These are phyloP conservation scores for Malurus leucopterus DNA, from an alignment of 2,797 vertebrate species.

Conservation along the genomic window DNA sequence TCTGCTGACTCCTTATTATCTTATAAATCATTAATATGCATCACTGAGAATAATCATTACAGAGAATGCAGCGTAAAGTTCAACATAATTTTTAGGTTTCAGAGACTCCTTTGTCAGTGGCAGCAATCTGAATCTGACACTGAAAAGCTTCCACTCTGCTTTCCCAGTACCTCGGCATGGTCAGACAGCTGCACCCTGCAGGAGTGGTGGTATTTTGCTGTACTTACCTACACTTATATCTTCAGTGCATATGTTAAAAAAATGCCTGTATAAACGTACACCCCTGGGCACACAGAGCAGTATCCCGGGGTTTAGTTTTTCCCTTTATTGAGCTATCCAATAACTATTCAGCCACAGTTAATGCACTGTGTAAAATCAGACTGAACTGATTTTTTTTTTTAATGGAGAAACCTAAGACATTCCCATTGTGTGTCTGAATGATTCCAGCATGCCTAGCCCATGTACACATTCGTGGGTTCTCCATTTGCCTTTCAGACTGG, in stretches of 20 bases:
- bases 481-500: background rate
- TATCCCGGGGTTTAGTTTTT: background rate
- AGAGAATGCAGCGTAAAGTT: background rate
- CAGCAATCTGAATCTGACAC: too few species aligned
- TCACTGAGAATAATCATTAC: background rate
- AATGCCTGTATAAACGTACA: background rate
- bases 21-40: background rate
- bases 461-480: background rate
- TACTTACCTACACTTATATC: too few species aligned
- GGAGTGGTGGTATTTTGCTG: too few species aligned
- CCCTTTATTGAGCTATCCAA: background rate
- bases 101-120: too few species aligned
- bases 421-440: background rate
- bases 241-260: too few species aligned
- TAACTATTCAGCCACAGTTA: background rate
- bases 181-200: too few species aligned
- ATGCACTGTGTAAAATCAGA: background rate
- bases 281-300: background rate
- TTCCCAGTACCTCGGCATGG: too few species aligned
- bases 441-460: background rate
- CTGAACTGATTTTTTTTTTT: background rate
- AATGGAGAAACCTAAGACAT: background rate
- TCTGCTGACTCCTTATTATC: background rate
- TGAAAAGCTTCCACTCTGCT: too few species aligned
- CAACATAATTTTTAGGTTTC: background rate